A percentile compares a stretch with the other conserved stretches of the same genome.
Evolutionary conservation across 1,140 invertebrate species (phyloP).

Genomic region (Papilio polytes): DNA sequence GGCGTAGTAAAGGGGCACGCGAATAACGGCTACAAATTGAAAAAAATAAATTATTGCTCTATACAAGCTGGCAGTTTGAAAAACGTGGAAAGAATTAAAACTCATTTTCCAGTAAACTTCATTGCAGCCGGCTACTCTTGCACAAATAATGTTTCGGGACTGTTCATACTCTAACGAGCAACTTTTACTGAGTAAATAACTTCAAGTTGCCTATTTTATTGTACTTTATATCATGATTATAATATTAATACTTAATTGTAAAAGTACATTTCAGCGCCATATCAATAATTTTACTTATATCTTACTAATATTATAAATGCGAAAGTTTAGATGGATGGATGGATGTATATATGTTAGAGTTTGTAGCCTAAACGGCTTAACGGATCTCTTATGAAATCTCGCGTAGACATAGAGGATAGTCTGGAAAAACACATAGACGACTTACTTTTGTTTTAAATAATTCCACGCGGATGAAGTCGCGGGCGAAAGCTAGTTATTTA

Average conservation of each 20-base stretch:
- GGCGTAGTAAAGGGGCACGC: slow-evolving; percentile 6
- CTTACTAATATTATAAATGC: too few relatives aligned
- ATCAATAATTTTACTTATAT: too few relatives aligned
- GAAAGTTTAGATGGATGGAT: too few relatives aligned
- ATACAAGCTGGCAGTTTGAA: neutral
- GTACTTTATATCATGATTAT: neutral
- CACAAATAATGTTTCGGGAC: neutral
- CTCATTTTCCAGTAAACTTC: slow-evolving; percentile 4
- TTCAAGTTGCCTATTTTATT: neutral
- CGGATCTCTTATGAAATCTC: too few relatives aligned
- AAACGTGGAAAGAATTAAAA: slow-evolving; percentile 20
- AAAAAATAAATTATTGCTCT: slow-evolving; percentile 14
- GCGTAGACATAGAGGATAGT: too few relatives aligned
- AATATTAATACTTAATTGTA: neutral
- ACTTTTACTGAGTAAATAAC: neutral
- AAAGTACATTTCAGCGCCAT: too few relatives aligned
- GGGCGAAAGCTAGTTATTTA: too few relatives aligned
- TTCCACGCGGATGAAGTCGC: too few relatives aligned
- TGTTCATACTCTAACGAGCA: neutral
- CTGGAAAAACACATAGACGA: too few relatives aligned
- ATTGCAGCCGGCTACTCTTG: slow-evolving; percentile 3
- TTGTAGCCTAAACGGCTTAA: too few relatives aligned
- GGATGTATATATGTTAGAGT: too few relatives aligned
- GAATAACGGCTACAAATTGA: slow-evolving; percentile 3
- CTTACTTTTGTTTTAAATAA: too few relatives aligned